phyloP scores from a whole-genome alignment of 1,140 invertebrate species.

The Zaprionus capensis region DNA sequence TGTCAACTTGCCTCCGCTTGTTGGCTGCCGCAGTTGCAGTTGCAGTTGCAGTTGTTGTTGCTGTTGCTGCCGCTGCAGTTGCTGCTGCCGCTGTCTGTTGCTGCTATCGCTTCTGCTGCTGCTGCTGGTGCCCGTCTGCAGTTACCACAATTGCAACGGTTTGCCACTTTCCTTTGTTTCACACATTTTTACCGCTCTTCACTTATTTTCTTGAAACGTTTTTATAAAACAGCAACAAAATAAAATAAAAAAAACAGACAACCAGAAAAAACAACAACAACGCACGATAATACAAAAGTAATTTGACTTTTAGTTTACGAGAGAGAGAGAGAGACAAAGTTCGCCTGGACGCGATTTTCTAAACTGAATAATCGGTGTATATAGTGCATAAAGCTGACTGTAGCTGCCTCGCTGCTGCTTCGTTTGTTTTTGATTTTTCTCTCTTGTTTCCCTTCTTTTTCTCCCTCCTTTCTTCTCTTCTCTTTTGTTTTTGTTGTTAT shows the following conservation, averaged over 20 bases:
- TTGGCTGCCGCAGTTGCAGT: slow-evolving; percentile 40
- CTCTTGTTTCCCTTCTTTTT: slow-evolving; percentile 4
- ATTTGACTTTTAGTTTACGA: background rate
- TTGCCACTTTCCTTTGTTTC: slow-evolving; percentile 77
- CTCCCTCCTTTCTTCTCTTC: slow-evolving; percentile 9
- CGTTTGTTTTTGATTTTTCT: slow-evolving; percentile 5
- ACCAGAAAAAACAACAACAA: background rate
- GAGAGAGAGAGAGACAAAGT: background rate
- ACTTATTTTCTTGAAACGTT: slow-evolving; percentile 17
- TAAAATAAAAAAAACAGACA: slow-evolving; percentile 10
- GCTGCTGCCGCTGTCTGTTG: slow-evolving; percentile 29
- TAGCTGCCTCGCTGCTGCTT: slow-evolving; percentile 1
- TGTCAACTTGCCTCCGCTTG: slow-evolving; percentile 64
- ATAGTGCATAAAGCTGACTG: background rate
- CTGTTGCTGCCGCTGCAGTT: slow-evolving; percentile 21
- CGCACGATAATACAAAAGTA: background rate
- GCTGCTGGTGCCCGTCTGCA: slow-evolving; percentile 26
- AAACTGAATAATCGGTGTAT: background rate
- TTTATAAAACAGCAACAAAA: slow-evolving; percentile 22
- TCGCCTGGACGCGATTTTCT: slow-evolving; percentile 8
- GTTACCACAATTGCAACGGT: slow-evolving; percentile 62
- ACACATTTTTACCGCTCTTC: slow-evolving; percentile 57
- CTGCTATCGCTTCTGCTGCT: slow-evolving; percentile 21
- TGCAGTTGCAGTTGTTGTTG: slow-evolving; percentile 35
- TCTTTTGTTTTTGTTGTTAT: slow-evolving; percentile 18